A percentile compares a stretch with the other conserved stretches of the same genome.
Evolutionary conservation across 2,888 invertebrate species (phyloP).

Genomic region (Acrobasis consociella): DNA sequence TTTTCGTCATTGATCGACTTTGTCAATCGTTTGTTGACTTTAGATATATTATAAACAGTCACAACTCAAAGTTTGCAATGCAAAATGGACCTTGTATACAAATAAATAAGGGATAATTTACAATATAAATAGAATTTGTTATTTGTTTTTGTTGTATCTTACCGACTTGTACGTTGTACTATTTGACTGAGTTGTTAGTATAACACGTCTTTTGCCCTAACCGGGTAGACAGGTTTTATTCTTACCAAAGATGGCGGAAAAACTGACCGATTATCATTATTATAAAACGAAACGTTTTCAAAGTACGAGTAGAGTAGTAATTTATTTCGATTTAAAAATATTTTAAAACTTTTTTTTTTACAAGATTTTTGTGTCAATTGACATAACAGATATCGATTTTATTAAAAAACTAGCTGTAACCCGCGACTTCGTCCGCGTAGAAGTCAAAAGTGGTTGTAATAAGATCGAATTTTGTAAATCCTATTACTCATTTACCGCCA

Average conservation of each 20-base stretch:
- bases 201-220: too few relatives aligned
- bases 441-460: too few relatives aligned
- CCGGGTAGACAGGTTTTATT: too few relatives aligned
- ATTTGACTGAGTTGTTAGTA: too few relatives aligned
- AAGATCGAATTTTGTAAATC: too few relatives aligned
- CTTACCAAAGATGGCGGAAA: too few relatives aligned
- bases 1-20: background rate
- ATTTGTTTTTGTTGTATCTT: too few relatives aligned
- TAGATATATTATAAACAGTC: background rate
- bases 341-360: background rate
- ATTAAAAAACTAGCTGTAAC: too few relatives aligned
- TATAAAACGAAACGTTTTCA: background rate
- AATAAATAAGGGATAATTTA: background rate
- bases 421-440: too few relatives aligned
- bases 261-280: too few relatives aligned
- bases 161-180: too few relatives aligned
- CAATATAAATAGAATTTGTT: background rate
- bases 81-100: background rate
- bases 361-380: background rate
- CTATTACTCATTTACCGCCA: too few relatives aligned
- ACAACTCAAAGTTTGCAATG: conserved; percentile 2
- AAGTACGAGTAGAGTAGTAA: background rate
- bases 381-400: background rate
- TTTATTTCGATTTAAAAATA: background rate
- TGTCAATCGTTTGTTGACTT: background rate